Evolutionary conservation across 2,113 vertebrate species (phyloP).

Genomic region (Formicarius rufipectus): DNA sequence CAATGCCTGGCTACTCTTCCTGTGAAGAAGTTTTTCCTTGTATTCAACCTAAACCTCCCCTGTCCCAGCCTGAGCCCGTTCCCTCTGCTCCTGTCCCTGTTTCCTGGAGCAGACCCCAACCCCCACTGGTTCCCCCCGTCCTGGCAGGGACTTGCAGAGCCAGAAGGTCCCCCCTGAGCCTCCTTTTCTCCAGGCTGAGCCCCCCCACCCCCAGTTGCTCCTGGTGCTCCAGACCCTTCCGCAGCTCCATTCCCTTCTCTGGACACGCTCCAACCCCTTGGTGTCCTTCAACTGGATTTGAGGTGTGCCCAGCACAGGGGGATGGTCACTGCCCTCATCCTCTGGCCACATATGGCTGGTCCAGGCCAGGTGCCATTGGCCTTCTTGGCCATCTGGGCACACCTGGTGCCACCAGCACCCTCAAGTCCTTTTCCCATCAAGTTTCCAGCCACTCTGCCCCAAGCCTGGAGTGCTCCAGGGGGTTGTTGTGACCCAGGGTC

Average conservation of each 20-base stretch:
- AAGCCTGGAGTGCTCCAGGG: neutral
- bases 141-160: neutral
- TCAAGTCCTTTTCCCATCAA: neutral
- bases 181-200: neutral
- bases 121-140: fast-evolving
- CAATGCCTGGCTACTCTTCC: neutral
- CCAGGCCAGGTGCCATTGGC: neutral
- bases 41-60: neutral
- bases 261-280: neutral
- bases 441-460: neutral
- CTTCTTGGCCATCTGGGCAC: neutral
- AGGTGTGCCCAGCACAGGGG: neutral
- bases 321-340: neutral
- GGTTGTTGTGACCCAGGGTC: neutral
- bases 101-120: neutral
- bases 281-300: fast-evolving
- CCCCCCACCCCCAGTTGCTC: neutral
- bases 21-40: neutral
- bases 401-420: neutral
- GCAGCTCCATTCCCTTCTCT: neutral
- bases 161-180: neutral
- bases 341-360: neutral
- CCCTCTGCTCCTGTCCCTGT: no score
- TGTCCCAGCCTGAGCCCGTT: fast-evolving
- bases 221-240: neutral